Base-by-base conservation (phyloP, 1,140 invertebrate species). In the Drosophila leontia region DNA sequence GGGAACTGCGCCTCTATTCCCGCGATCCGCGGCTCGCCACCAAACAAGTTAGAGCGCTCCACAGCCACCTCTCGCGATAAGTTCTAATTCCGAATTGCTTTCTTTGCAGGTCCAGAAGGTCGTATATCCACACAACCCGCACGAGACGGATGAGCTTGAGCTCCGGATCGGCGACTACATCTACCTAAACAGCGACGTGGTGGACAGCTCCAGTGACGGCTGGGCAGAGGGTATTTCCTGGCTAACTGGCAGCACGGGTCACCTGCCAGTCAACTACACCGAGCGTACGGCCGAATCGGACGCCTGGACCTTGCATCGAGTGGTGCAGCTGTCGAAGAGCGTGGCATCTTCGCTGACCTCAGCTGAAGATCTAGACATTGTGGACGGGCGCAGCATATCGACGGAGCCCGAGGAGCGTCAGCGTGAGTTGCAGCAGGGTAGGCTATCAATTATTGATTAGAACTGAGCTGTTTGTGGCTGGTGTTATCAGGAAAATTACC, bases 171-270 rank as follows among this genome's bases (percentile, higher is more conserved):
- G 97, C 15, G 98, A 98, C 93, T 97, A 96, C 91, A 95, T 98
- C 67, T 97, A 97, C 92, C 94, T 98, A 44, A 95, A 95, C 76
- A 95, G 95, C 67, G 96, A 96, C 61, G 95, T 96, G 37, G 93
- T 96, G 56, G 94, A 95, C 23, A 95, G 93, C 48, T 96, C 96
- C 3, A 93, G 95, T 3, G 97, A 98, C 93, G 97, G 97, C 39
- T 98, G 97, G 97, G 96, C 96, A 2, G 95, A 96, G 88, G 97
- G 97, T 26, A 96, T 95, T 29, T 98, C 97, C 1, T 98, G 97
- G 97, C 93, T 97, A 19, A 98, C 97, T 11, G 97, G 97, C 32
- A 94, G 94, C 59, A 94, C 95, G 17, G 97, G 97, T 0, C 95
- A 95, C 83, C 93, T 98, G 75, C 97, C 97, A 1, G 95, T 95